A percentile compares a stretch with the other conserved stretches of the same genome.
Conservation (phyloP, 1,140 invertebrate genomes). For the Trialeurodes vaporariorum region DNA sequence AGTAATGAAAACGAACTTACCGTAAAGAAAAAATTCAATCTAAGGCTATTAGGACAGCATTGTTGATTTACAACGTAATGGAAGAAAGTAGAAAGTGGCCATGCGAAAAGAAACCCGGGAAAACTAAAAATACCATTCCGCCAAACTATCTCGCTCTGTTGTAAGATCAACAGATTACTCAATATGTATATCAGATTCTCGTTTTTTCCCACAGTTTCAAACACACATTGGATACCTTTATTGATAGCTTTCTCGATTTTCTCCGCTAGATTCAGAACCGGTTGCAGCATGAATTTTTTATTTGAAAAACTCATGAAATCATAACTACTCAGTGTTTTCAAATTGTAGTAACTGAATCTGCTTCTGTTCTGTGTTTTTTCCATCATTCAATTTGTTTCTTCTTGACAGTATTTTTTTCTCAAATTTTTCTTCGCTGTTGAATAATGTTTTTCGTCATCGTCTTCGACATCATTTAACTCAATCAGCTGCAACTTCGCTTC, state of each 20-base stretch:
- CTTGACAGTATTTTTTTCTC: too few species aligned
- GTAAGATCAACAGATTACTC: neutral
- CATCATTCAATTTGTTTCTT: too few species aligned
- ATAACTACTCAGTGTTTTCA: too few species aligned
- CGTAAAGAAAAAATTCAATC: neutral
- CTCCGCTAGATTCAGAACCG: neutral
- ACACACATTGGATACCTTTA: neutral
- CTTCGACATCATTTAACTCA: too few species aligned
- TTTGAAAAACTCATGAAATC: too few species aligned
- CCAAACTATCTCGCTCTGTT: neutral
- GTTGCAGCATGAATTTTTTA: neutral
- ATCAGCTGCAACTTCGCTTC: too few species aligned
- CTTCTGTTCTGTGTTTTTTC: too few species aligned
- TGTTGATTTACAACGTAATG: neutral
- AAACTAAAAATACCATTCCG: neutral
- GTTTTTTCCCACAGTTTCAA: neutral
- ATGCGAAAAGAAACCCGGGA: neutral
- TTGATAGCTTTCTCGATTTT: neutral
- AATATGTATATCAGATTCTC: neutral
- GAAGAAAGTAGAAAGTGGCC: neutral
- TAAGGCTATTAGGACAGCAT: neutral
- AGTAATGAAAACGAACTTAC: neutral
- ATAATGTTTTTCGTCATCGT: too few species aligned
- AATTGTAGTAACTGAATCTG: too few species aligned
- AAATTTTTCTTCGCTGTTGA: too few species aligned